Base-by-base conservation (phyloP, 1,140 invertebrate genomes). In the Eumaeus atala region DNA sequence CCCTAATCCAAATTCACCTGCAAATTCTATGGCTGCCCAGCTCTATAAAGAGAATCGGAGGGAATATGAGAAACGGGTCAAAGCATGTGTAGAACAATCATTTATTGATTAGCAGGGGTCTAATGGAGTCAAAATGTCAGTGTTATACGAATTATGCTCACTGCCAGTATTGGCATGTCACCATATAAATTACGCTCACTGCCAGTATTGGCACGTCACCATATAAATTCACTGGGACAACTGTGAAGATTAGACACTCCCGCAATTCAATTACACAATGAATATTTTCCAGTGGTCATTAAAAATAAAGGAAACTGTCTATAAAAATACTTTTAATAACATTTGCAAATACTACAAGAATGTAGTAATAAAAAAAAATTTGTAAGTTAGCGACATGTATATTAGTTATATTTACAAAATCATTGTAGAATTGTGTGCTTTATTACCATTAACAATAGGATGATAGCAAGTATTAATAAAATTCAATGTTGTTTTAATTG, bases 11-110 rank as follows among this genome's bases (percentile, higher is more conserved):
- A 98, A 98, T 90, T 97, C 95, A 80, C 96, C 96, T 74, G 96
- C 96, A 61, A 98, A 98, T 86, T 97, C 95, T 66, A 95, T 97
- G 92, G 96, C 96, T 78, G 96, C 96, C 62, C 96, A 98, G 90
- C 92, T 98, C 70, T 98, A 97, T 89, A 96, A 96, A 91, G 95
- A 97, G 88, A 97, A 97, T 87, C 91, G 95, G 82, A 91, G 95
- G 74, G 96, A 98, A 90, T 98, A 98, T 89, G 96, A 98, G 90
- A 98, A 98, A 89, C 91, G 96, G 91, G 96, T 98, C 75, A 97
- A 97, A 90, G 95, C 95, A 79, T 97, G 96, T 88, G 96, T 98
- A 81, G 96, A 98, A 91, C 95, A 97, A 89, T 96, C 95, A 89
- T 97, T 96, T 91, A 94, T 96, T 89, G 95, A 96, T 91, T 97